Percentiles rank a stretch among this genome's conserved stretches.
Conservation (phyloP, 2,797 vertebrate species). For the Zenarchopterus dispar region DNA sequence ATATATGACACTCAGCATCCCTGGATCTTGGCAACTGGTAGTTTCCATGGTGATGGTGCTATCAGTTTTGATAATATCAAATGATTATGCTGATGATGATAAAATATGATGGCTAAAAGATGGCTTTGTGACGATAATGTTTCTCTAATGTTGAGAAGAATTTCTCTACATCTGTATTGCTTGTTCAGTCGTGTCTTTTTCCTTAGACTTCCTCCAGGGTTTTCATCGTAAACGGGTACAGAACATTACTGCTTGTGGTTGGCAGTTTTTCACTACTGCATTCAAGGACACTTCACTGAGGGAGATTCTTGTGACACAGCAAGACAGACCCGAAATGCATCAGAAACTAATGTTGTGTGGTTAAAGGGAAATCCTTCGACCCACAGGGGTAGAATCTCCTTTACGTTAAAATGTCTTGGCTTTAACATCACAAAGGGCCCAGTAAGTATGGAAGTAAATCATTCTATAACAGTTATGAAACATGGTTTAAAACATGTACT, state of each 20-base stretch:
- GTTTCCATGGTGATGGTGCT: conserved; percentile 56
- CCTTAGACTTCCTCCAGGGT: background rate
- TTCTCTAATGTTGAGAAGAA: conserved; percentile 15
- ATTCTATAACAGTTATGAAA: background rate
- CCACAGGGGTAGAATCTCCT: background rate
- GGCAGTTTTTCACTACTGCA: conserved; percentile 7
- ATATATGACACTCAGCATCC: conserved; percentile 34
- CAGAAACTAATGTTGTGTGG: background rate
- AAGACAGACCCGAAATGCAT: conserved; percentile 9
- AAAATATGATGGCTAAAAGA: conserved; percentile 10
- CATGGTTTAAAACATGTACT: background rate
- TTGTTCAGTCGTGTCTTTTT: conserved; percentile 8
- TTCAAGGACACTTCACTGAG: conserved; percentile 22
- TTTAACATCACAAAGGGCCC: background rate
- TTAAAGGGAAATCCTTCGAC: conserved; percentile 2
- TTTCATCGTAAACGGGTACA: background rate
- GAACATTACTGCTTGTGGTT: background rate
- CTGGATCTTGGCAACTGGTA: conserved; percentile 40
- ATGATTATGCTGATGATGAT: conserved; percentile 41
- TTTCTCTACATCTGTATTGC: conserved; percentile 7
- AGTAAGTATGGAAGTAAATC: background rate
- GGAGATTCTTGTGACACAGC: conserved; percentile 15
- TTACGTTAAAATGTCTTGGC: background rate
- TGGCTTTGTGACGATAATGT: conserved; percentile 15
- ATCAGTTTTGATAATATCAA: conserved; percentile 21